Evolutionary conservation across 2,888 invertebrate species (phyloP), one percentile per base, ranked within the genome.

Genomic region (Cephalotes varians): DNA sequence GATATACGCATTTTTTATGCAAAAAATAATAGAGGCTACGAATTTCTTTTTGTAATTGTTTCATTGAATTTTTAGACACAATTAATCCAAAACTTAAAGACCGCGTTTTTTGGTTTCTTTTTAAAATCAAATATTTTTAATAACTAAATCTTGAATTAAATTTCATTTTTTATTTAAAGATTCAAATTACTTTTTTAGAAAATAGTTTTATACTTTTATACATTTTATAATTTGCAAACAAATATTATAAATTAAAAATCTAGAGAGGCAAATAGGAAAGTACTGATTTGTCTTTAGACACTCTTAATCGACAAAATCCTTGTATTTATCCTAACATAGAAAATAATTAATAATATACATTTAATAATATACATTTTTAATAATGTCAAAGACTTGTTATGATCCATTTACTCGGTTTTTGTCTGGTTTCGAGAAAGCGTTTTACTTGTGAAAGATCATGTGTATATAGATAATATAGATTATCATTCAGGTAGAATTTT

Each of bases 361-460:
- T 31, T 58, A 34, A 34, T 34, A 5, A 34, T 40, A 40, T 40
- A 40, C 10, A 40, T 34, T 60, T 60, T n/a, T 60, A 60, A 60
- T 21, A 60, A 60, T 34, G 5, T 60, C n/a, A 18, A n/a, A n/a
- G n/a, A n/a, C n/a, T n/a, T n/a, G n/a, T n/a, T 60, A 58, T 60
- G 6, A 56, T 40, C 21, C 6, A 1, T 21, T 64, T 62, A 21
- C 6, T 62, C 6, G 3, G 31, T 69, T 69, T 51, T 69, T 51
- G 1, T 51, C 15, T 15, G 34, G 49, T 51, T 51, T 69, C 7
- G 49, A 69, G 69, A 69, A 69, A 69, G 69, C 31, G 7, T 34
- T 49, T 34, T 49, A 69, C 7, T 21, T 31, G 21, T 6, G 31
- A 34, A 31, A 49, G 31, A 69, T 34, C 9, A 10, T 15, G 21